These are phyloP conservation scores for Thalpophila matura DNA, from an alignment of 2,888 invertebrate genomes.

Conservation along the genomic window DNA sequence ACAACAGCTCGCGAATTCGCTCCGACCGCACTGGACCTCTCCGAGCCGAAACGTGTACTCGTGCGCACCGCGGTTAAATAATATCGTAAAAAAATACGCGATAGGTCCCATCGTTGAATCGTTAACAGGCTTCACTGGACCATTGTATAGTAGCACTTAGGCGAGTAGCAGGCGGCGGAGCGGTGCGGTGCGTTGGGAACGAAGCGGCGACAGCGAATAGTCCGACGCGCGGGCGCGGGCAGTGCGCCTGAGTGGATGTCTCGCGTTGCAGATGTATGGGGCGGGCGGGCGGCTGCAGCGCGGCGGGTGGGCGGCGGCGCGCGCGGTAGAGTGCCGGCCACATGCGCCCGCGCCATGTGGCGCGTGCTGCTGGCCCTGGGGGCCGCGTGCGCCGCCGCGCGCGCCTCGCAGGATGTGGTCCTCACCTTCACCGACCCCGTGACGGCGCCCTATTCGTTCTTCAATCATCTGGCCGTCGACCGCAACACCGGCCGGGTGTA, in stretches of 20 bases:
- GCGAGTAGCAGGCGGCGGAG: constrained; percentile 79
- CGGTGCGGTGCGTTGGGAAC: constrained; percentile 88
- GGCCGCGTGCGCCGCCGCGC: constrained; percentile 89
- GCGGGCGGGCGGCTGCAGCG: constrained; percentile 79
- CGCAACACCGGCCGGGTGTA: constrained; percentile 96
- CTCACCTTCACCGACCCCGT: constrained; percentile 92
- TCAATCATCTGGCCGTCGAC: constrained; percentile 98
- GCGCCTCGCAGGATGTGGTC: constrained; percentile 92
- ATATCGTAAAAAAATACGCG: constrained; percentile 64
- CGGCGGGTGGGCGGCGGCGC: constrained; percentile 80
- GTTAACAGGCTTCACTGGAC: constrained; percentile 74
- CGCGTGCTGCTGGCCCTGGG: constrained; percentile 91
- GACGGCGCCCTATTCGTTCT: constrained; percentile 92
- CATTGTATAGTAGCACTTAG: constrained; percentile 68
- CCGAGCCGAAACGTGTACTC: constrained; percentile 82
- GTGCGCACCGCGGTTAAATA: constrained; percentile 73
- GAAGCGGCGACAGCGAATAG: constrained; percentile 74
- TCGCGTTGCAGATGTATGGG: constrained; percentile 89
- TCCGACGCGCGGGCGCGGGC: constrained; percentile 76
- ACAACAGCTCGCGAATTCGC: constrained; percentile 84
- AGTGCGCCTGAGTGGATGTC: constrained; percentile 87
- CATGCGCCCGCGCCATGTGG: constrained; percentile 90
- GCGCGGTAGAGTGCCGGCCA: constrained; percentile 87
- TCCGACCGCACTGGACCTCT: constrained; percentile 90
- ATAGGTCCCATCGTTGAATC: constrained; percentile 71